These are phyloP conservation scores for Hippocampus abdominalis DNA, from an alignment of 2,113 vertebrate species.

Conservation along the genomic window DNA sequence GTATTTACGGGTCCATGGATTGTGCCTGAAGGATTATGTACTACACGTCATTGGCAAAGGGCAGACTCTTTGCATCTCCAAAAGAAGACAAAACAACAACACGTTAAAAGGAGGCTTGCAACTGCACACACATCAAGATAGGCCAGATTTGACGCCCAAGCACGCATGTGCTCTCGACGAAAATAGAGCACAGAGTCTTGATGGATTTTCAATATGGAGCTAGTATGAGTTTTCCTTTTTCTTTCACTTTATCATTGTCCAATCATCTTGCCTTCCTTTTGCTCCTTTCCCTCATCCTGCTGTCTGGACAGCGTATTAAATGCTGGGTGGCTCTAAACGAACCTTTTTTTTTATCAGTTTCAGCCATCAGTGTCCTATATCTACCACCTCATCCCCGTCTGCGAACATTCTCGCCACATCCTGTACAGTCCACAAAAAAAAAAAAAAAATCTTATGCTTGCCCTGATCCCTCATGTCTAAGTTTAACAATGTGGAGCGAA, in stretches of 20 bases:
- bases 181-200: neutral
- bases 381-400: slow-evolving; percentile 47
- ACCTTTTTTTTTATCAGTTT: slow-evolving; percentile 32
- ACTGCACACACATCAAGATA: neutral
- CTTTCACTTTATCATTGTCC: slow-evolving; percentile 1
- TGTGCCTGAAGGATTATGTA: too few species aligned
- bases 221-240: slow-evolving; percentile 12
- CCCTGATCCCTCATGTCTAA: slow-evolving; percentile 16
- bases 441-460: neutral
- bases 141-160: neutral
- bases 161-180: neutral
- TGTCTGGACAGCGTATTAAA: slow-evolving; percentile 56
- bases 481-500: slow-evolving; percentile 48
- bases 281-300: slow-evolving; percentile 18
- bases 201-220: slow-evolving; percentile 21
- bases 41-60: too few species aligned
- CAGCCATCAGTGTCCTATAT: slow-evolving; percentile 55
- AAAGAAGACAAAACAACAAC: too few species aligned
- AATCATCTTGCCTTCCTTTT: neutral
- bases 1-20: too few species aligned
- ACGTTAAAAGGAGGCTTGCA: neutral
- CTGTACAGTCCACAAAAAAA: slow-evolving; percentile 12
- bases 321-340: slow-evolving; percentile 15
- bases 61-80: too few species aligned
- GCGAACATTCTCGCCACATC: slow-evolving; percentile 27